Base-by-base conservation (phyloP, 2,797 vertebrate genomes). In the Hypotaenidia okinawae region DNA sequence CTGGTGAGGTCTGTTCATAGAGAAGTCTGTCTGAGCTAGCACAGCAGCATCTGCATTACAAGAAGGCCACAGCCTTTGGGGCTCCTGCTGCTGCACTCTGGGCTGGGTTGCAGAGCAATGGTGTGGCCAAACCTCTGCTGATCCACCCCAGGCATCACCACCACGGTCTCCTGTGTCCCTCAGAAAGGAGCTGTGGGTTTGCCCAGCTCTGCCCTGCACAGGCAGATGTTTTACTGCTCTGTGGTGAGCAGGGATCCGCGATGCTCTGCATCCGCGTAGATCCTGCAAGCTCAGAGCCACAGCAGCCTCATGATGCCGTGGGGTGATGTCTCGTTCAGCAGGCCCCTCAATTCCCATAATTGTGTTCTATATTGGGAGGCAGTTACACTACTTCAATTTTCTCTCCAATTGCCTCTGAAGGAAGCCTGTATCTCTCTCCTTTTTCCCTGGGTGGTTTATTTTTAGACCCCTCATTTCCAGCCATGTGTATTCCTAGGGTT, bases 381-480 rank as follows among this genome's bases (percentile, higher is more conserved):
- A 75, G 75, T 66, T 82, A 72, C 23, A 32, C 69, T 51, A 25
- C 88, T 83, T 87, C 66, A 88, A 70, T 94, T 96, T 91, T 84
- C 87, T 93, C 84, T 94, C 61, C 58, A 73, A 54, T 43, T 87
- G 70, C 67, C 41, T 93, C 93, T 87, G 82, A 84, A 93, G 58
- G 35, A 94, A 93, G 78, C 43, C 49, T 63, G 59, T 15, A 41
- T 76, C 92, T 83, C 51, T 80, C 55, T 88, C 41, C 43, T 57
- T 93, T 85, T 64, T 19, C 67, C 78, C 45, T 57, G 28, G 14
- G 61, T 80, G 54, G 32, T 87, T 93, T 96, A 96, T 93, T 96
- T 96, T 96, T 94, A 95, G 93, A 67, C 32, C n/a, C 32, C 77
- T 95, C 77, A 59, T 94, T 84, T 90, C 63, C 84, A 93, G 61